These are phyloP conservation scores for Saimiri boliviensis DNA, from an alignment of 2,113 vertebrate genomes.

Conservation along the genomic window DNA sequence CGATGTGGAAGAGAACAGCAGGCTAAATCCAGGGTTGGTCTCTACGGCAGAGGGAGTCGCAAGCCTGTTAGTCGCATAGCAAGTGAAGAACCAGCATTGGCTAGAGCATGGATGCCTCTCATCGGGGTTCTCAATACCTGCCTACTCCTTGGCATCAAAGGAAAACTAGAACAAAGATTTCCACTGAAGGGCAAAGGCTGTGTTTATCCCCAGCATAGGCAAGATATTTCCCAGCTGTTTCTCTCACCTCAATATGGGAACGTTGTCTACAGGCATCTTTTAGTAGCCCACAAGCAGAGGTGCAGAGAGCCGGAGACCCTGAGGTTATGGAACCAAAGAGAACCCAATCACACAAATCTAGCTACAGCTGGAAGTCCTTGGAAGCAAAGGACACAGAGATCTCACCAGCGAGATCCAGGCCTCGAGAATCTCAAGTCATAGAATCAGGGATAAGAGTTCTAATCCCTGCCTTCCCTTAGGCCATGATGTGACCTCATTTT, in stretches of 20 bases:
- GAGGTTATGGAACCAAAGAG: not conserved
- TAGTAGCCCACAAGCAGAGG: not conserved
- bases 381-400: not conserved
- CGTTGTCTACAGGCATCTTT: not conserved
- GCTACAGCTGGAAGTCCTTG: not conserved
- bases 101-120: not conserved
- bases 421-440: not conserved
- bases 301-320: not conserved
- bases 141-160: not conserved
- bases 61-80: not conserved
- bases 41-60: not conserved
- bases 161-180: not conserved
- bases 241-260: not conserved
- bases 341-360: not conserved
- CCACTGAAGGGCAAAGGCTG: not conserved
- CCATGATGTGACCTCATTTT: not conserved
- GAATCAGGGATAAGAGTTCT: not conserved
- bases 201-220: not conserved
- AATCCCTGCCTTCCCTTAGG: not conserved
- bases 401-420: not conserved
- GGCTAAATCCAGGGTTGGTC: rapidly evolving
- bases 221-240: not conserved
- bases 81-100: rapidly evolving
- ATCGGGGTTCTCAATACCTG: not conserved
- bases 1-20: not conserved